Conservation (phyloP, 2,797 vertebrate species). For the Merluccius polli region DNA sequence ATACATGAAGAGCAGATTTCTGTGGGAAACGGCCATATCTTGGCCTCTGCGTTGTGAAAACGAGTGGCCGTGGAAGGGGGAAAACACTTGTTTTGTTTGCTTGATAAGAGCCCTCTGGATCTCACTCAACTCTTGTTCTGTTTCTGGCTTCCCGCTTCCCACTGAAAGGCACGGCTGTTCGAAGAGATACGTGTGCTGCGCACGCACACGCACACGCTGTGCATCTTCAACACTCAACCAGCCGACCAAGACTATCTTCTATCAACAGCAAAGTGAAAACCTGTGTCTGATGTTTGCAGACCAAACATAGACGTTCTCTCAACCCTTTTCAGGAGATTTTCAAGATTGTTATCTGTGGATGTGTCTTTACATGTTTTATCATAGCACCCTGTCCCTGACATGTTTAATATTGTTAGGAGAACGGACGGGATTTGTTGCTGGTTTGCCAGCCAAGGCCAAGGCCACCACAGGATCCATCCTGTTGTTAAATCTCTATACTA, state of each 20-base stretch:
- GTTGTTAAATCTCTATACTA: neutral
- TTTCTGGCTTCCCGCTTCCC: neutral
- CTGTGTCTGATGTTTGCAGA: neutral
- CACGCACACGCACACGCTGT: neutral
- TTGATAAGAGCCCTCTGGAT: neutral
- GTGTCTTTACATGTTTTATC: neutral
- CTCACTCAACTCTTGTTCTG: neutral
- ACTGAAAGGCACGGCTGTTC: neutral
- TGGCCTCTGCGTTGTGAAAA: too few species aligned
- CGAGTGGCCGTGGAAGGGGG: too few species aligned
- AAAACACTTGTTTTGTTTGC: neutral
- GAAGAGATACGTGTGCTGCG: neutral
- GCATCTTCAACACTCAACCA: neutral
- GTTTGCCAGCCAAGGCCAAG: neutral
- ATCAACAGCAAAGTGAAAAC: neutral
- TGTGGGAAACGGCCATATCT: too few species aligned
- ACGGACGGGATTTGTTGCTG: neutral
- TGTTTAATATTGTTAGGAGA: too few species aligned
- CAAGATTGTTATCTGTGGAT: neutral
- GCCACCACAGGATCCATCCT: neutral
- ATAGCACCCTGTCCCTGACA: neutral
- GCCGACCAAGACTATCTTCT: neutral
- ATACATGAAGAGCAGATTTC: too few species aligned
- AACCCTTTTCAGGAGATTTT: neutral
- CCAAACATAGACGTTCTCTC: neutral